A percentile compares a stretch with the other conserved stretches of the same genome.
Conservation (phyloP, 2,113 vertebrate species). For the Mohoua ochrocephala region DNA sequence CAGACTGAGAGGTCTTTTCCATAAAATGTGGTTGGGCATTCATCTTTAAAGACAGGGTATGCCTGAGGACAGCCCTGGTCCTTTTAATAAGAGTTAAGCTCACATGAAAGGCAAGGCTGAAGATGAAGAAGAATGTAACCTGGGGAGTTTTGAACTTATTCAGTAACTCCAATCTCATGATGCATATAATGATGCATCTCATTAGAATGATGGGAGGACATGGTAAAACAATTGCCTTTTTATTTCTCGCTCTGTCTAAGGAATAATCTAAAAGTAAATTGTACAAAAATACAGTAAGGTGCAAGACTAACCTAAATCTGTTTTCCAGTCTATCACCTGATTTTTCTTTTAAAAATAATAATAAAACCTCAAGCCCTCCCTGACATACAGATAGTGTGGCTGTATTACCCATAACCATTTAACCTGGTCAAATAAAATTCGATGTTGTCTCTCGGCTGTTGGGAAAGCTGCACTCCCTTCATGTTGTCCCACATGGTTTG, state of each 20-base stretch:
- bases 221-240: background rate
- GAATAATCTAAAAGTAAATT: background rate
- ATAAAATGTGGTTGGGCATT: background rate
- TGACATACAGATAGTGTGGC: background rate
- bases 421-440: background rate
- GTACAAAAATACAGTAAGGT: background rate
- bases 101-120: background rate
- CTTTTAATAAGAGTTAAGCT: background rate
- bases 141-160: background rate
- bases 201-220: background rate
- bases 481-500: fast-evolving
- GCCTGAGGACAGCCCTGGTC: background rate
- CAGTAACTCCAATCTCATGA: background rate
- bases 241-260: background rate
- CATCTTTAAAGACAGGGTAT: background rate
- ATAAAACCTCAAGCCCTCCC: background rate
- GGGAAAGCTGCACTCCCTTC: background rate
- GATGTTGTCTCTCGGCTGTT: background rate
- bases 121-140: background rate
- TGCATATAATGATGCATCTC: background rate
- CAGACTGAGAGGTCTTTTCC: background rate
- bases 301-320: background rate
- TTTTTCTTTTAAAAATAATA: background rate
- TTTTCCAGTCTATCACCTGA: background rate
- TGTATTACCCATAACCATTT: background rate